A percentile compares a stretch with the other conserved stretches of the same genome.
Conservation (phyloP, 2,797 vertebrate species). For the Eurystomus glaucurus region DNA sequence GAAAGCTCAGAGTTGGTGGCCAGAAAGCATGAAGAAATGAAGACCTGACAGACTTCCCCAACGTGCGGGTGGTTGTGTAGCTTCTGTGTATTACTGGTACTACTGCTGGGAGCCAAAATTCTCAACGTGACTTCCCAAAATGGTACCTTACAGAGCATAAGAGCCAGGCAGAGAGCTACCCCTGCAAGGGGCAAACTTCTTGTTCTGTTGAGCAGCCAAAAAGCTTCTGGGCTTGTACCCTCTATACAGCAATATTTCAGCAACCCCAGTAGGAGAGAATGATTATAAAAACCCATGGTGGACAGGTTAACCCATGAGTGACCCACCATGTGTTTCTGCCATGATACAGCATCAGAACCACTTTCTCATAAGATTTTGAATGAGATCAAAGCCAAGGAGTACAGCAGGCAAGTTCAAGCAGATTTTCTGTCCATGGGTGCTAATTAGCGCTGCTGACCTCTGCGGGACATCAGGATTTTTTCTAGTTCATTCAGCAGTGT, state of each 20-base stretch:
- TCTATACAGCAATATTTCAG: neutral
- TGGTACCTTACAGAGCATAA: neutral
- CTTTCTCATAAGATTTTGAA: neutral
- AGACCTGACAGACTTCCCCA: neutral
- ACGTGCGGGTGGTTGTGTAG: rapidly evolving
- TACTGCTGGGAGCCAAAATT: neutral
- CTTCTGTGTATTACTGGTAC: neutral
- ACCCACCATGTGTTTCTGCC: neutral
- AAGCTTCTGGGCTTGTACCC: neutral
- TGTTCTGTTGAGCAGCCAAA: neutral
- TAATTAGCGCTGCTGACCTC: neutral
- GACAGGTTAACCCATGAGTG: neutral
- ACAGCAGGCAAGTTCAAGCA: neutral
- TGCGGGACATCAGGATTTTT: neutral
- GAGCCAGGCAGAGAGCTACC: neutral
- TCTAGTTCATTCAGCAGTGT: neutral
- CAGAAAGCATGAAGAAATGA: neutral
- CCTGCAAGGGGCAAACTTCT: neutral
- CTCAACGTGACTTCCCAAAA: neutral
- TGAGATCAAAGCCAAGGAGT: neutral
- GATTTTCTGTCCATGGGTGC: neutral
- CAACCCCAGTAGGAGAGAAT: neutral
- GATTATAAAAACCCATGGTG: neutral
- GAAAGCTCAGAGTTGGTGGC: neutral
- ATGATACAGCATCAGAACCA: rapidly evolving